Conservation (phyloP, 2,113 vertebrate species). For the Thunnus maccoyii region DNA sequence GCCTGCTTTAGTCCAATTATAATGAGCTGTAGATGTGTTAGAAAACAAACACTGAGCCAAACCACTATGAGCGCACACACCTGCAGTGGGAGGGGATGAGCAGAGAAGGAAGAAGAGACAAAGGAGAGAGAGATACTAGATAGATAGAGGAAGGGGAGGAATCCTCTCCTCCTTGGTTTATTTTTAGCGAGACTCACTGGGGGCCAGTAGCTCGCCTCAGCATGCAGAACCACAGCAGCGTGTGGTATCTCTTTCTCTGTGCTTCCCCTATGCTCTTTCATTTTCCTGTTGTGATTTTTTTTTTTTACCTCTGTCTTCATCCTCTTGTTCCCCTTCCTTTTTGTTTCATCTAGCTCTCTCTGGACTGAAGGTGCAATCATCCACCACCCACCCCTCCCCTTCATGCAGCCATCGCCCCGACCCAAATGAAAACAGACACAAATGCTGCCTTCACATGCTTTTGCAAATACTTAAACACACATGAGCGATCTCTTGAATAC, state of each 20-base stretch:
- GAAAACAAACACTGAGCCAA: neutral
- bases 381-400: neutral
- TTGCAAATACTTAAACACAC: constrained; percentile 15
- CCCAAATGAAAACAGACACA: constrained; percentile 8
- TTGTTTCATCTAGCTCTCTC: constrained; percentile 40
- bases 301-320: constrained; percentile 13
- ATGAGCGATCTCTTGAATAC: constrained; percentile 28
- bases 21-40: constrained; percentile 6
- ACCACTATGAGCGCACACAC: neutral
- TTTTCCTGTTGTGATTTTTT: constrained; percentile 12
- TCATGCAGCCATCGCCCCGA: neutral
- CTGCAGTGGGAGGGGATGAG: constrained; percentile 29
- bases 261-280: neutral
- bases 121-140: constrained; percentile 37
- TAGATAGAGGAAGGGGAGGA: constrained; percentile 56
- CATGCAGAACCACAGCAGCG: constrained; percentile 69
- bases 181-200: constrained; percentile 82
- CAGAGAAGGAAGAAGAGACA: constrained; percentile 32
- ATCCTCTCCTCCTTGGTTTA: constrained; percentile 69
- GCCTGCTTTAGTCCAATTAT: neutral
- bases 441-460: constrained; percentile 18
- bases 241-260: constrained; percentile 30
- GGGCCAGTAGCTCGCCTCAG: constrained; percentile 61
- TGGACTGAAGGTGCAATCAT: constrained; percentile 19
- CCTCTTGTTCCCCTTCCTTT: neutral